Evolutionary conservation across 2,113 vertebrate genomes (phyloP).

Genomic region (Perccottus glenii): DNA sequence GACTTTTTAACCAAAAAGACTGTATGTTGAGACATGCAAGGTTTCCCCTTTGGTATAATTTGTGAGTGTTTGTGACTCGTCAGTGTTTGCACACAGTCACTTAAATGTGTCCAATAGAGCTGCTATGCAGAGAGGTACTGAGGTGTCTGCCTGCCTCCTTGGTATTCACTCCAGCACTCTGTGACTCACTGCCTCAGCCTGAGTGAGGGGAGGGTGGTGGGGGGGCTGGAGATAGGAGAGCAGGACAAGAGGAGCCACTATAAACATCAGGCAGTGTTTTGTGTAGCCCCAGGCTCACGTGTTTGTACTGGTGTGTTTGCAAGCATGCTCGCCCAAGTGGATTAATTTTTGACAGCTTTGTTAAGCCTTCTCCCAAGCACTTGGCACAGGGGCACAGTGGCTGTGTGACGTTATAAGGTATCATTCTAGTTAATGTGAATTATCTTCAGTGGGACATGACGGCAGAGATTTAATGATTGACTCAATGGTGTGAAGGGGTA

Average conservation of each 20-base stretch:
- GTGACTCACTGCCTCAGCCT: conserved; percentile 80
- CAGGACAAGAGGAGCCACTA: conserved; percentile 56
- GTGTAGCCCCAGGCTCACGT: conserved; percentile 65
- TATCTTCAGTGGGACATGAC: conserved; percentile 41
- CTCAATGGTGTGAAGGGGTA: conserved; percentile 44
- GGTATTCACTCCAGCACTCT: conserved; percentile 81
- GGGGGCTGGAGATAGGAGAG: conserved; percentile 28
- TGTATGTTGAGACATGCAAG: not conserved
- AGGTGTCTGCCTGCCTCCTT: conserved; percentile 76
- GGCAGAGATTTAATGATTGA: conserved; percentile 48
- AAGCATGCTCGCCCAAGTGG: conserved; percentile 58
- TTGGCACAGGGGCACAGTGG: conserved; percentile 46
- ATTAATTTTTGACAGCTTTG: conserved; percentile 76
- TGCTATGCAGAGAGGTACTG: conserved; percentile 59
- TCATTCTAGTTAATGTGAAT: conserved; percentile 24
- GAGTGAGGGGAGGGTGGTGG: conserved; percentile 57
- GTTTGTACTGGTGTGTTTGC: conserved; percentile 64
- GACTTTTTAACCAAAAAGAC: not conserved
- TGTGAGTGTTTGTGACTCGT: conserved; percentile 40
- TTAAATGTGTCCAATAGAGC: conserved; percentile 44
- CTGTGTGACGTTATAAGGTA: conserved; percentile 58
- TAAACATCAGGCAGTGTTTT: conserved; percentile 67
- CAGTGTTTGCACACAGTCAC: conserved; percentile 53
- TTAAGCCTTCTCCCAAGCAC: conserved; percentile 63
- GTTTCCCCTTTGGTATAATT: not conserved